These are phyloP conservation scores for Phyllostomus discolor DNA, from an alignment of 2,113 vertebrate species.

Conservation along the genomic window DNA sequence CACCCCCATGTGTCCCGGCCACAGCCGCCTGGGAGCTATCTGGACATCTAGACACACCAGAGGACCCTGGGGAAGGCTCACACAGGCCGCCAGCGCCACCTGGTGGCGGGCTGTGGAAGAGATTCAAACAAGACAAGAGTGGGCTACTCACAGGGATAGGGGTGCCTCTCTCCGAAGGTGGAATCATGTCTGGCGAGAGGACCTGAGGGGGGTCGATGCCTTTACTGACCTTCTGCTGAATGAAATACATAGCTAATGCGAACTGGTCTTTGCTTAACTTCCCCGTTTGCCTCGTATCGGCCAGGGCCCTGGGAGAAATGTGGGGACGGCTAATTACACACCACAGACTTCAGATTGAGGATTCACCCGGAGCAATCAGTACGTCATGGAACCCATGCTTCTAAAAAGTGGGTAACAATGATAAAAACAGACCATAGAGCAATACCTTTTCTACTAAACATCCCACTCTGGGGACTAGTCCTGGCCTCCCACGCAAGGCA, in stretches of 20 bases:
- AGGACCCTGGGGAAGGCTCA: not conserved
- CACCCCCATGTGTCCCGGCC: not conserved
- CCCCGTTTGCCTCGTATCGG: conserved; percentile 94
- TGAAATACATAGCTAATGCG: conserved; percentile 95
- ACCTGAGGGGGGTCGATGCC: conserved; percentile 94
- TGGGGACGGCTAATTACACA: conserved; percentile 10
- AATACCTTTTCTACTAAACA: not conserved
- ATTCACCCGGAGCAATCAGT: not conserved
- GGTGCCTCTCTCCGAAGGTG: conserved; percentile 91
- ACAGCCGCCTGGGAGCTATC: not conserved
- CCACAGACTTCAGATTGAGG: not conserved
- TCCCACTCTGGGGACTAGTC: not conserved
- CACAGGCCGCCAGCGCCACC: not conserved
- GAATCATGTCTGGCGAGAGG: conserved; percentile 93
- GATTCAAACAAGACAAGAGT: rapidly evolving
- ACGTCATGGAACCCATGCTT: not conserved
- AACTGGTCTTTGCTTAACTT: conserved; percentile 97
- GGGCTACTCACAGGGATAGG: conserved; percentile 84
- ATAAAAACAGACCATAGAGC: not conserved
- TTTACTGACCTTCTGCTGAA: conserved; percentile 98
- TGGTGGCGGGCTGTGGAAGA: not conserved
- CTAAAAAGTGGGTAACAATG: not conserved
- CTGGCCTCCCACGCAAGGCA: not conserved
- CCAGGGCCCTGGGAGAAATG: conserved; percentile 86
- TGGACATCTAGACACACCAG: not conserved